These are phyloP conservation scores for Helicoverpa assulta DNA, from an alignment of 2,888 invertebrate genomes.

Conservation along the genomic window DNA sequence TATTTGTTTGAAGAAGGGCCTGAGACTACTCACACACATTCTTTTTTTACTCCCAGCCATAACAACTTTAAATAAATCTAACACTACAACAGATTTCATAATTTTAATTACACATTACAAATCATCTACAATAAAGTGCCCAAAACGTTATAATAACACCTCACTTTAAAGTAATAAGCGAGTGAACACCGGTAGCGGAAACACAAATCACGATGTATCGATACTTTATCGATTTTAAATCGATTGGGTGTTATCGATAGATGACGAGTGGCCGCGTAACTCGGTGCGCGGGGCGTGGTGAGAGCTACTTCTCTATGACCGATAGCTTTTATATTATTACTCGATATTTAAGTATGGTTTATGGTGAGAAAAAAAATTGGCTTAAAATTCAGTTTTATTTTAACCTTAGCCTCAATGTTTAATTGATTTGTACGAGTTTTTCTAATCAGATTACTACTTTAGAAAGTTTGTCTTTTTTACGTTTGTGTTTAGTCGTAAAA, in stretches of 20 bases:
- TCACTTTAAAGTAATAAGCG: slow-evolving; percentile 65
- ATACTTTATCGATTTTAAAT: slow-evolving; percentile 64
- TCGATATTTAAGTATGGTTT: slow-evolving; percentile 3
- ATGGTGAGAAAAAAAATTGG: not conserved
- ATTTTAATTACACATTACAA: slow-evolving; percentile 30
- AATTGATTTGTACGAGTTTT: no score
- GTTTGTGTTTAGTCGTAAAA: no score
- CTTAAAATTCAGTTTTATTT: not conserved
- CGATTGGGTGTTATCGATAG: slow-evolving; percentile 49
- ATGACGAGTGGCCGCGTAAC: slow-evolving; percentile 55
- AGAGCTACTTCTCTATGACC: slow-evolving; percentile 38
- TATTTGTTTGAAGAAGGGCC: no score
- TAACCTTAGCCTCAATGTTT: no score
- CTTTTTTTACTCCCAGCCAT: no score
- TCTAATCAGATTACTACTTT: no score
- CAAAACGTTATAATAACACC: slow-evolving; percentile 49
- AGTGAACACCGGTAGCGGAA: slow-evolving; percentile 82
- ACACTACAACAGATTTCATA: slow-evolving; percentile 7
- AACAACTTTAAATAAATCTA: no score
- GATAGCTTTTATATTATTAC: slow-evolving; percentile 17
- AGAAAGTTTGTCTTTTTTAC: no score
- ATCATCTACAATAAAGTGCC: slow-evolving; percentile 8
- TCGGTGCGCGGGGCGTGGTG: slow-evolving; percentile 48
- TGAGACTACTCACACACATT: no score
- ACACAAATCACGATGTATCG: slow-evolving; percentile 76